Conservation (phyloP, 2,888 invertebrate species). For the Arrhopalites spinosus region DNA sequence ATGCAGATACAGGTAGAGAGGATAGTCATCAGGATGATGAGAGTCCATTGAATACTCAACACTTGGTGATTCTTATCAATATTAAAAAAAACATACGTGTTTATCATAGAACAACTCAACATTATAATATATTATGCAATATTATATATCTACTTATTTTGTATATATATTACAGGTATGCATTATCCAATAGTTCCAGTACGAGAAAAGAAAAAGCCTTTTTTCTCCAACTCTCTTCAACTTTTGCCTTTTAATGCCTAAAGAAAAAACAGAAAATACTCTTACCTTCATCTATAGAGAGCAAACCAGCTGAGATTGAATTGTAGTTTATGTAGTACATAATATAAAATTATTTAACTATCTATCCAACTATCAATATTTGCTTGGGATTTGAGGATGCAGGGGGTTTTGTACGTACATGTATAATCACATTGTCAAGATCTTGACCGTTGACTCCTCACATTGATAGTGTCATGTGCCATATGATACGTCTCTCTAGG, state of each 20-base stretch:
- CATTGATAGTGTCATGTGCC: conserved; percentile 28
- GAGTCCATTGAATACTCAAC: not conserved
- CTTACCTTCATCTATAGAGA: too few species aligned
- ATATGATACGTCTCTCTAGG: conserved; percentile 18
- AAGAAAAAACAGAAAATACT: too few species aligned
- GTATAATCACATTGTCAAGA: not conserved
- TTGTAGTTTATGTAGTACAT: too few species aligned
- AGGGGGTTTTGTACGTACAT: not conserved
- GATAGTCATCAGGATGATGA: not conserved
- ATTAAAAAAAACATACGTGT: not conserved
- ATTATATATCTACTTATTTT: not conserved
- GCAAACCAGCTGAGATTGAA: too few species aligned
- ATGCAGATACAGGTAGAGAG: not conserved
- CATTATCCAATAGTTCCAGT: not conserved
- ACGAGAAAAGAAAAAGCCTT: not conserved
- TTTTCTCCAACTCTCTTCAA: too few species aligned
- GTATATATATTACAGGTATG: not conserved
- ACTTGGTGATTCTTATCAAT: not conserved
- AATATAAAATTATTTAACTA: too few species aligned
- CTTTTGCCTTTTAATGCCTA: too few species aligned
- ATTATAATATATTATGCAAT: not conserved
- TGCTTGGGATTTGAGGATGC: not conserved
- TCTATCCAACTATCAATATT: not conserved
- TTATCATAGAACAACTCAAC: not conserved
- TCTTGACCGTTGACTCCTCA: conserved; percentile 29